Evolutionary conservation across 2,888 invertebrate genomes (phyloP).

Genomic region (Campaea margaritaria): DNA sequence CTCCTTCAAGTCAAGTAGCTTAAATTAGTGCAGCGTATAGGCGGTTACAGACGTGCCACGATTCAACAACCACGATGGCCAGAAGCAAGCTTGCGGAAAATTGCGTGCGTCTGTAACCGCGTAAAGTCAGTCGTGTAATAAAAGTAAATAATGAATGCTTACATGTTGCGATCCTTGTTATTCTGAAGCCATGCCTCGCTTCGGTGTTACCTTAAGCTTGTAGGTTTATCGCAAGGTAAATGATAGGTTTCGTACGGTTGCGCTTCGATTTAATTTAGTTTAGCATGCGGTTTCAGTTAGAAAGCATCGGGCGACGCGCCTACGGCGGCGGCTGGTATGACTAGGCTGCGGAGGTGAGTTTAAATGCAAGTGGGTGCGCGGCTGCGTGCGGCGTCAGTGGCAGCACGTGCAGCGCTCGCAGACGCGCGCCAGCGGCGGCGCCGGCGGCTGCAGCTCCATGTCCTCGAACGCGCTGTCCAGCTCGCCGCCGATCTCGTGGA

Average conservation of each 20-base stretch:
- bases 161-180: conserved; percentile 74
- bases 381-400: conserved; percentile 58
- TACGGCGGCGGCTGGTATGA: conserved; percentile 10
- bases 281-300: conserved; percentile 60
- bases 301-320: conserved; percentile 43
- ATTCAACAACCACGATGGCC: conserved; percentile 4
- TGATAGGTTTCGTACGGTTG: conserved; percentile 37
- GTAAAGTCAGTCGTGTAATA: conserved; percentile 44
- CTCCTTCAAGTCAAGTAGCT: conserved; percentile 41
- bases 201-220: conserved; percentile 59
- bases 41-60: conserved; percentile 35
- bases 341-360: conserved; percentile 11
- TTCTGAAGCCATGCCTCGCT: conserved; percentile 81
- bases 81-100: conserved; percentile 15
- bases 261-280: conserved; percentile 44
- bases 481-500: conserved; percentile 96
- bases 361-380: conserved; percentile 68
- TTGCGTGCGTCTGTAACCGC: conserved; percentile 50
- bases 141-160: conserved; percentile 62
- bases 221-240: conserved; percentile 45
- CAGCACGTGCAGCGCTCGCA: conserved; percentile 80
- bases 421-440: conserved; percentile 45
- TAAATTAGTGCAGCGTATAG: conserved; percentile 38
- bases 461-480: conserved; percentile 96
- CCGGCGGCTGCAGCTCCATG: conserved; percentile 66